Evolutionary conservation across 2,888 invertebrate species (phyloP).

Genomic region (Drosophila melanosoma): DNA sequence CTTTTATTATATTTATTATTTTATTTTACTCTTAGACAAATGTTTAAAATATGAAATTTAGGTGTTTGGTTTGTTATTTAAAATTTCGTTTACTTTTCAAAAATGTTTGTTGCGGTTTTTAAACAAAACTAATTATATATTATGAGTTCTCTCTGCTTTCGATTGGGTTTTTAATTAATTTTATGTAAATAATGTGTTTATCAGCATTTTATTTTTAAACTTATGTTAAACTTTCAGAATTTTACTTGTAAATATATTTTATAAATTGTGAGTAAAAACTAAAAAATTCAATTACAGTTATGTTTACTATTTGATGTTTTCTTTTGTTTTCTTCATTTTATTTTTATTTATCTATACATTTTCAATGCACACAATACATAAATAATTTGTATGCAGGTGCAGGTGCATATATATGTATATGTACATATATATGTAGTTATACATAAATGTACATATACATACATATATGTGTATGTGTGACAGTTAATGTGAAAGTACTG

Average conservation of each 20-base stretch:
- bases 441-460: slow-evolving; percentile 14
- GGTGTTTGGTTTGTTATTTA: slow-evolving; percentile 61
- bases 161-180: slow-evolving; percentile 42
- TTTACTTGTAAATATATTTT: slow-evolving; percentile 68
- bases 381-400: slow-evolving; percentile 50
- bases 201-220: slow-evolving; percentile 48
- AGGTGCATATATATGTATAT: slow-evolving; percentile 33
- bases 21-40: slow-evolving; percentile 67
- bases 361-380: slow-evolving; percentile 44
- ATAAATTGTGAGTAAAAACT: slow-evolving; percentile 73
- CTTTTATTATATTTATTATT: slow-evolving; percentile 53
- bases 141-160: slow-evolving; percentile 40
- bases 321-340: slow-evolving; percentile 29
- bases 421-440: slow-evolving; percentile 33
- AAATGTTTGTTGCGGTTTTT: slow-evolving; percentile 39
- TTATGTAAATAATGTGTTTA: slow-evolving; percentile 63
- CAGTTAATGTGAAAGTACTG: slow-evolving; percentile 63
- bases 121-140: slow-evolving; percentile 60
- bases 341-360: slow-evolving; percentile 50
- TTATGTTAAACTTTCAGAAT: slow-evolving; percentile 53
- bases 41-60: slow-evolving; percentile 78
- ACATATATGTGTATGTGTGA: slow-evolving; percentile 43
- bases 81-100: slow-evolving; percentile 55
- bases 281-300: slow-evolving; percentile 64
- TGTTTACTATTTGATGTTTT: slow-evolving; percentile 52